phyloP scores from a whole-genome alignment of 2,888 invertebrate species.

The Gisinianus flammeolus region DNA sequence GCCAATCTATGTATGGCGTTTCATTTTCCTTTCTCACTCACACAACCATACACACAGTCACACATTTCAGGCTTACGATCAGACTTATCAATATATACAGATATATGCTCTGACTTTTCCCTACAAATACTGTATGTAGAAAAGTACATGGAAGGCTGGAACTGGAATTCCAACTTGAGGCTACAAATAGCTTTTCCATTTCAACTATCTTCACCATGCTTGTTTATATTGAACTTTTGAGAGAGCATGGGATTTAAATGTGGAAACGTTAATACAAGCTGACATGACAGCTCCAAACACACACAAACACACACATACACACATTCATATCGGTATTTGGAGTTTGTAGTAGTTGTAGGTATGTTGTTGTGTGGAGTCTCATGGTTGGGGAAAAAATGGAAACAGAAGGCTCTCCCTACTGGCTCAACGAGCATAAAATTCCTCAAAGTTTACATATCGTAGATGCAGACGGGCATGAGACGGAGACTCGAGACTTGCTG shows the following conservation, averaged over 20 bases:
- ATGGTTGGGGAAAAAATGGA: no score
- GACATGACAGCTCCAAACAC: background rate
- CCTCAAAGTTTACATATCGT: background rate
- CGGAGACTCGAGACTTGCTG: background rate
- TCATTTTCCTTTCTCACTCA: background rate
- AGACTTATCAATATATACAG: no score
- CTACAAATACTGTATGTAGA: background rate
- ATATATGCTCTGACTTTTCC: background rate
- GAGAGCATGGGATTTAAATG: background rate
- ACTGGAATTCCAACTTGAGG: background rate
- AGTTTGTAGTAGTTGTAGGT: background rate
- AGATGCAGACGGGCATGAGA: no score
- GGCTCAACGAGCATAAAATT: background rate
- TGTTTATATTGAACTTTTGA: slow-evolving; percentile 14
- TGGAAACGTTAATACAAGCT: background rate
- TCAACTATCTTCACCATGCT: background rate
- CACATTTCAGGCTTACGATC: no score
- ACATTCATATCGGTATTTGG: background rate
- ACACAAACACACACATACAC: background rate
- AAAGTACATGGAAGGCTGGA: background rate
- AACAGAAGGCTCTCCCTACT: background rate
- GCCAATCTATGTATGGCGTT: background rate
- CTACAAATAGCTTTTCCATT: slow-evolving; percentile 12
- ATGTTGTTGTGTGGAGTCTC: no score
- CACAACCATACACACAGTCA: background rate